These are phyloP conservation scores for Drosophila paramelanica DNA, from an alignment of 2,888 invertebrate species.

Conservation along the genomic window DNA sequence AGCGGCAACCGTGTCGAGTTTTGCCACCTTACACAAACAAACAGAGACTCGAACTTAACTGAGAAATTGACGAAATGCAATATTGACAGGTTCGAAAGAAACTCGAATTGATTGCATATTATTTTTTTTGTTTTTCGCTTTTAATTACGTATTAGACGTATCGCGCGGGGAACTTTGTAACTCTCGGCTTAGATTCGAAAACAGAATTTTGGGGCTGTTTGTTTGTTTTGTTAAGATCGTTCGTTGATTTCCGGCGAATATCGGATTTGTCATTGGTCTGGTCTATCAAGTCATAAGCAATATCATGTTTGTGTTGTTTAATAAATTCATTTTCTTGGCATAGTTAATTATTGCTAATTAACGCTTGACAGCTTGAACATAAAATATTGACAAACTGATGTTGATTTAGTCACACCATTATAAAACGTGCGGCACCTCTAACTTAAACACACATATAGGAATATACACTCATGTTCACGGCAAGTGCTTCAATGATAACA, in stretches of 20 bases:
- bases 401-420: conserved; percentile 4
- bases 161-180: conserved; percentile 9
- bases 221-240: conserved; percentile 22
- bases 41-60: conserved; percentile 14
- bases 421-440: conserved; percentile 11
- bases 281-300: conserved; percentile 17
- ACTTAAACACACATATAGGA: not conserved
- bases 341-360: conserved; percentile 53
- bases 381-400: conserved; percentile 28
- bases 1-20: conserved; percentile 52
- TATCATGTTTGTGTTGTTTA: conserved; percentile 37
- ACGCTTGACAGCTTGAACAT: conserved; percentile 27
- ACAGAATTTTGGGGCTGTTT: conserved; percentile 5
- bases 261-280: conserved; percentile 29
- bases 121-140: conserved; percentile 1
- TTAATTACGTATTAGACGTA: conserved; percentile 1
- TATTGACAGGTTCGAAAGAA: conserved; percentile 3
- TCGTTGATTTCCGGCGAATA: conserved; percentile 31
- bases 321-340: conserved; percentile 55
- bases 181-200: not conserved
- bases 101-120: conserved; percentile 5
- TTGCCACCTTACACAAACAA: conserved; percentile 24
- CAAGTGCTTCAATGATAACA: not conserved
- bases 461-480: not conserved
- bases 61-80: not conserved